Base-by-base conservation (phyloP, 92 coral and sea anemone genomes). In the Meandrina meandrites region DNA sequence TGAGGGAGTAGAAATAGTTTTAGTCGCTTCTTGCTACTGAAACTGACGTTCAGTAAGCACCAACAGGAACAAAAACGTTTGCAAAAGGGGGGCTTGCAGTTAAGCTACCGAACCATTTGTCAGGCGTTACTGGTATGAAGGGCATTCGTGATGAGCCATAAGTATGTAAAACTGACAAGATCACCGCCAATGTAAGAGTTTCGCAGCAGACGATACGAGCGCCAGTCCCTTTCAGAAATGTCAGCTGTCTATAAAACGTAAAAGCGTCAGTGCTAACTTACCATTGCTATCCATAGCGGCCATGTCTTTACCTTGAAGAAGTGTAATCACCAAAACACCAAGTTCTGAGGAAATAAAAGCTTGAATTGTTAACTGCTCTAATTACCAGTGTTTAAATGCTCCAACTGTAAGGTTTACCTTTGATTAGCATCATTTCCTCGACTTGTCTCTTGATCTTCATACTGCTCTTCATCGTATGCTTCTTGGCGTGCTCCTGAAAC, bases 281-380 rank as follows among this genome's bases (percentile, higher is more conserved):
- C 98, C 98, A 64, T 96, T 96, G 81, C 97, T 94, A 77, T 96
- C 98, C 98, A 96, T 96, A 16, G 98, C 95, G 2, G 87, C 93
- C 83, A 96, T 90, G 58, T 94, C 91, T 78, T 86, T 88, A 12
- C 94, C 98, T 76, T 96, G 98, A 24, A 96, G 93, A 11, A 96
- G 67, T 1, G 98, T 90, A 9, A 96, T 90, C 3, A 96, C 94
- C 62, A 96, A 51, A 7, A 94, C 98, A 5, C 98, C 98, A 24
- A 95, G 97, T 82, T 96, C 98, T 96, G 88, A 8, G 19, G 74
- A 28, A 37, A 30, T 70, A 40, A 50, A 62, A 53, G 57, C 64
- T 31, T 57, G 32, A 31, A 22, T 71, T 50, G 54, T 58, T 27
- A 31, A 56, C 19, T 37, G 76, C 50, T 18, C 32, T 18, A 31